These are phyloP conservation scores for Sebastes itinus DNA, from an alignment of 2,797 vertebrate genomes.

Conservation along the genomic window DNA sequence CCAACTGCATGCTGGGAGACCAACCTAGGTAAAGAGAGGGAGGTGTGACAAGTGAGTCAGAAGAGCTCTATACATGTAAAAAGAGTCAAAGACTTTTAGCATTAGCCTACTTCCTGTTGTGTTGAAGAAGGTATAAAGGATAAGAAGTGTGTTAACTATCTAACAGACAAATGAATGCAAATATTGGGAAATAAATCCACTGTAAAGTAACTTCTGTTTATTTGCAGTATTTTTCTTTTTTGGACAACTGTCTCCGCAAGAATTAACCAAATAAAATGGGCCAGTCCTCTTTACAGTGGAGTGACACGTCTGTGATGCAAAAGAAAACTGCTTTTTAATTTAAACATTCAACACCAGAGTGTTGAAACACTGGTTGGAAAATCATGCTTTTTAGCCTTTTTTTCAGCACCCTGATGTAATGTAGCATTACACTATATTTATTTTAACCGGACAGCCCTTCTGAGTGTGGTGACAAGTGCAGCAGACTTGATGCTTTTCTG, in stretches of 20 bases:
- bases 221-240: not conserved
- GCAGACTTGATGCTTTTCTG: not conserved
- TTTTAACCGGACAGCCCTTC: too few species aligned
- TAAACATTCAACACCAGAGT: not conserved
- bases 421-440: not conserved
- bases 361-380: not conserved
- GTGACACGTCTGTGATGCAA: not conserved
- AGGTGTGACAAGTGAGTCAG: not conserved
- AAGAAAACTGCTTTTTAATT: not conserved
- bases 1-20: conserved; percentile 82
- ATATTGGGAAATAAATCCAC: not conserved
- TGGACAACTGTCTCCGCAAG: not conserved
- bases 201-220: not conserved
- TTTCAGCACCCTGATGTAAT: not conserved
- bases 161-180: not conserved
- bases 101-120: not conserved
- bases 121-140: not conserved
- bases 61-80: not conserved
- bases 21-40: conserved; percentile 56
- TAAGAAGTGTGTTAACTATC: not conserved
- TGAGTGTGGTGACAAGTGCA: not conserved
- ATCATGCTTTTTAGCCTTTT: too few species aligned
- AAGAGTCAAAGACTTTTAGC: not conserved
- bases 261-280: not conserved
- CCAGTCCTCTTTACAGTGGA: not conserved